Conservation (phyloP, 2,113 vertebrate genomes). For the Capra hircus region DNA sequence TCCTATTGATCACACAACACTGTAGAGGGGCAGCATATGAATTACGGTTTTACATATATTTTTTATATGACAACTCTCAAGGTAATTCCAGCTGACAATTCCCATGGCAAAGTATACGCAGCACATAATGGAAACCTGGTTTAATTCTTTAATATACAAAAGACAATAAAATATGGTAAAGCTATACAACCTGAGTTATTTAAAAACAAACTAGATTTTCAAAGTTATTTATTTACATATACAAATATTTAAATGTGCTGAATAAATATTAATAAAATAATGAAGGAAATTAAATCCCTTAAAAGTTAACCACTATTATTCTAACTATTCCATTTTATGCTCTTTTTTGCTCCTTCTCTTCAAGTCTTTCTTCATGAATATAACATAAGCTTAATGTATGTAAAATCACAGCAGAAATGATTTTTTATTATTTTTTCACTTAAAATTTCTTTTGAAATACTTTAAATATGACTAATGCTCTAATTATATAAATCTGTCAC, state of each 20-base stretch:
- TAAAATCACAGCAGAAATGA: background rate
- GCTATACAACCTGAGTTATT: background rate
- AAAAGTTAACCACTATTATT: background rate
- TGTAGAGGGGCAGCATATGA: background rate
- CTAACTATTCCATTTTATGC: background rate
- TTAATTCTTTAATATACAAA: background rate
- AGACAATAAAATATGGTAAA: background rate
- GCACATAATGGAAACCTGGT: background rate
- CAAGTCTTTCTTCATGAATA: background rate
- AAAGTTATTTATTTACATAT: background rate
- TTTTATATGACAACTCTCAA: background rate
- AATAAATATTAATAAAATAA: background rate
- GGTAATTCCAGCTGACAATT: background rate
- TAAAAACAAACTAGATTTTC: background rate
- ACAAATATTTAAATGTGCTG: background rate
- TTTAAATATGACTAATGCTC: background rate
- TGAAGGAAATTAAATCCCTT: background rate
- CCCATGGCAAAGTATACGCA: background rate
- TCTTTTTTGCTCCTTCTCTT: background rate
- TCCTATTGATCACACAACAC: background rate
- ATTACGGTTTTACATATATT: background rate
- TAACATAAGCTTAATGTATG: background rate
- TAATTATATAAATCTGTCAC: background rate
- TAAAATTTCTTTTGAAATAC: slow-evolving; percentile 1
- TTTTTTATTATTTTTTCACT: background rate